Percentiles rank a stretch among this genome's conserved stretches.
Evolutionary conservation across 2,797 vertebrate genomes (phyloP).

Genomic region (Cuniculus paca): DNA sequence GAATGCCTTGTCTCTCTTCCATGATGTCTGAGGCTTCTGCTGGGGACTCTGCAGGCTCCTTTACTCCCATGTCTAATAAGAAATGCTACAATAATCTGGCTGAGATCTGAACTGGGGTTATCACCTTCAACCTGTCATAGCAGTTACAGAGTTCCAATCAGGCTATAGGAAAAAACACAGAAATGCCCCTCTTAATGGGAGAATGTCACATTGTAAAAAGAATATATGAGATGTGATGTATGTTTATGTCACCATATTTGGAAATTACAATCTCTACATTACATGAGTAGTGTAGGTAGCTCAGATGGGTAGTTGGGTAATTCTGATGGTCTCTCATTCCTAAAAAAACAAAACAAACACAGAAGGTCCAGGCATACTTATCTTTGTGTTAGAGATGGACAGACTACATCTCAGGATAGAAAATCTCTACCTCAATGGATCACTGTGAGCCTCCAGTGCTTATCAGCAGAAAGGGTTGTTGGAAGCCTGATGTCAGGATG

Average conservation of each 20-base stretch:
- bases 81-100: background rate
- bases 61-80: background rate
- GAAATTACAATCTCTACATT: background rate
- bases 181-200: background rate
- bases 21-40: background rate
- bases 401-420: background rate
- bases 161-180: background rate
- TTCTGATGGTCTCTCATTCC: background rate
- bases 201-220: background rate
- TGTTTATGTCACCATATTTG: background rate
- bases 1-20: background rate
- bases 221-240: accelerated
- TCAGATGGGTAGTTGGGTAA: background rate
- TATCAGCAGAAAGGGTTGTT: background rate
- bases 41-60: background rate
- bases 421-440: background rate
- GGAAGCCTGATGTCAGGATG: background rate
- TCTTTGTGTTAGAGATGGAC: background rate
- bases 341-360: background rate
- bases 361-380: accelerated
- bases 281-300: background rate
- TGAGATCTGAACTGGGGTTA: background rate
- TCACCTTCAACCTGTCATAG: background rate
- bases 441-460: background rate
- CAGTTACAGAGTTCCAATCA: background rate